Evolutionary conservation across 1,140 invertebrate species (phyloP), one percentile per base, ranked within the genome.

Genomic region (Euwallacea similis): DNA sequence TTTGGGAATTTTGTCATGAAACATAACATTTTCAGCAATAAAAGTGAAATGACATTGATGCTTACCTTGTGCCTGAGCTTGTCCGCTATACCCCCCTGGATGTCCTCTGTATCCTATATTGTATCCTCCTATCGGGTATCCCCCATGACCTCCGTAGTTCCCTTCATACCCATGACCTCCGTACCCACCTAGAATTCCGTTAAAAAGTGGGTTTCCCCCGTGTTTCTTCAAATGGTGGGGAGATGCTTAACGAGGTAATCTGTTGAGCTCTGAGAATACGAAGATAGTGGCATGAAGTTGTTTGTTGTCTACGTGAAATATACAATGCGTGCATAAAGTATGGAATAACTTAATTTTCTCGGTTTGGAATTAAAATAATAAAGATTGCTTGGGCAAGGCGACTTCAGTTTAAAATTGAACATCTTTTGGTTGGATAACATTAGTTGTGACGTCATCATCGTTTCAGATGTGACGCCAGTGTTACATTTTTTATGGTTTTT

Each of bases 151-250:
- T 2, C 64, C 64, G 10, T 50, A 47, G 42, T 55, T 41, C n/a
- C 62, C 62, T 47, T 42, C 64, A 54, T 42, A 41, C 7, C 64
- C 64, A 16, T 66, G 33, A n/a, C 64, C 64, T 13, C 64, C 64
- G 33, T 55, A 42, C 10, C 50, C 53, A 15, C 62, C 62, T 11
- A 58, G 9, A 33, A 58, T 58, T 9, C 55, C 55, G 9, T 2
- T 33, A 1, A 58, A 9, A 58, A 11, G 10, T 16, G 46, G 46
- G 13, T 6, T 50, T 11, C 55, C 46, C 15, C 46, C 46, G 21
- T 16, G 46, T 53, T 64, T 66, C 33, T 66, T 66, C 0, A 42
- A 55, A 66, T 55, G 62, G 6, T 65, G 64, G 10, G 50, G 64
- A 41, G 9, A 9, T 7, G 62, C 62, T 10, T 43, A 47, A 3